These are phyloP conservation scores for Odocoileus virginianus DNA, from an alignment of 2,113 vertebrate genomes.

Conservation along the genomic window DNA sequence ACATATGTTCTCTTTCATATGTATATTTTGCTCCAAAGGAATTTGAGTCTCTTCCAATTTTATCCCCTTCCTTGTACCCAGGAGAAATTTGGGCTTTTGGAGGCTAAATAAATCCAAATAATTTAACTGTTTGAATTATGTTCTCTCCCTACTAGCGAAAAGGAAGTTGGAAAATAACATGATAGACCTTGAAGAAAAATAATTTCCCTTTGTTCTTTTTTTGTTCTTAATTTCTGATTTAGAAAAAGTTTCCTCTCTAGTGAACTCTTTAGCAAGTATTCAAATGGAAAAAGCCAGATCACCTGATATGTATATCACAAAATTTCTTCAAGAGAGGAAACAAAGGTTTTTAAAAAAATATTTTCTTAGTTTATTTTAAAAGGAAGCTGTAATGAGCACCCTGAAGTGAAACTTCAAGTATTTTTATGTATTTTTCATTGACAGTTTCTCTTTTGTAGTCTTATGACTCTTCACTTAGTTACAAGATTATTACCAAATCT, in stretches of 20 bases:
- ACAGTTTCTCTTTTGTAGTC: not conserved
- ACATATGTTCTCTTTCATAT: not conserved
- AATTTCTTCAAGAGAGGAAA: not conserved
- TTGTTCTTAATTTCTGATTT: slow-evolving; percentile 28
- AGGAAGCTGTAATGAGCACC: not conserved
- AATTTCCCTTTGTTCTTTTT: not conserved
- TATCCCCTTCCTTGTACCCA: not conserved
- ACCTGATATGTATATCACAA: not conserved
- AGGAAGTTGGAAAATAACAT: not conserved
- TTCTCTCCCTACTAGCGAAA: not conserved
- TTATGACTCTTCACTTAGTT: not conserved
- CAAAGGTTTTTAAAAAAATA: not conserved
- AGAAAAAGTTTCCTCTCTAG: not conserved
- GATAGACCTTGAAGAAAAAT: not conserved
- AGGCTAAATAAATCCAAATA: not conserved
- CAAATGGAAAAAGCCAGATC: not conserved
- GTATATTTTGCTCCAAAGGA: not conserved
- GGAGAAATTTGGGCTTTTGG: not conserved
- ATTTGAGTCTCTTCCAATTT: not conserved
- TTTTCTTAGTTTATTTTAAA: slow-evolving; percentile 7
- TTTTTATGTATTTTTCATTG: not conserved
- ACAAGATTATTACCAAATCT: not conserved
- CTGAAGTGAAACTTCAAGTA: not conserved
- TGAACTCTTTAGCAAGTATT: not conserved
- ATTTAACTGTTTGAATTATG: not conserved